Evolutionary conservation across 2,888 invertebrate species (phyloP).

Genomic region (Ectemnius lituratus): DNA sequence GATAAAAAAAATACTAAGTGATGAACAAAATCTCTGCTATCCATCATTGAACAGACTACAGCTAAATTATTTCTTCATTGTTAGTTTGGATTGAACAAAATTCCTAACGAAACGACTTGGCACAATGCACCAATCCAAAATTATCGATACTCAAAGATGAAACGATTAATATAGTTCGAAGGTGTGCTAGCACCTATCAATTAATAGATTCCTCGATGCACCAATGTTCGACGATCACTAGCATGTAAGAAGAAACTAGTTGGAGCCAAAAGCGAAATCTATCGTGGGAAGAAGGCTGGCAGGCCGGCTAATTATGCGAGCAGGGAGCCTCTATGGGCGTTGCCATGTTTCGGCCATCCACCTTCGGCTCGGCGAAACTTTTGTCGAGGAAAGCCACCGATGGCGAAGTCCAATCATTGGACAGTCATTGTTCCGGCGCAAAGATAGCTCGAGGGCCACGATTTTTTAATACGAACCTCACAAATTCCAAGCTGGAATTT

Average conservation of each 20-base stretch:
- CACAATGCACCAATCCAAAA: too few species aligned
- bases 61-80: too few species aligned
- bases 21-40: conserved; percentile 11
- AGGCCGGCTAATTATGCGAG: conserved; percentile 63
- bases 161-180: too few species aligned
- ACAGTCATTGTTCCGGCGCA: conserved; percentile 45
- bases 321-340: conserved; percentile 50
- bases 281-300: conserved; percentile 66
- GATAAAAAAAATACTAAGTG: neutral
- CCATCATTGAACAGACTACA: too few species aligned
- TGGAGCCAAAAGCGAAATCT: conserved; percentile 53
- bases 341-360: conserved; percentile 55
- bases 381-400: conserved; percentile 48
- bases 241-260: conserved; percentile 27
- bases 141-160: too few species aligned
- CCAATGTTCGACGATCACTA: neutral
- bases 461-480: conserved; percentile 66
- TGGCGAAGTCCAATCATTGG: conserved; percentile 33
- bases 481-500: conserved; percentile 16
- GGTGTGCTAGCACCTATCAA: too few species aligned
- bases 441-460: conserved; percentile 48
- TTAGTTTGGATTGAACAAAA: too few species aligned
- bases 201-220: too few species aligned
- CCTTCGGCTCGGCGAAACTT: conserved; percentile 48
- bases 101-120: too few species aligned